Evolutionary conservation across 2,113 vertebrate genomes (phyloP).

Genomic region (Triplophysa dalaica): DNA sequence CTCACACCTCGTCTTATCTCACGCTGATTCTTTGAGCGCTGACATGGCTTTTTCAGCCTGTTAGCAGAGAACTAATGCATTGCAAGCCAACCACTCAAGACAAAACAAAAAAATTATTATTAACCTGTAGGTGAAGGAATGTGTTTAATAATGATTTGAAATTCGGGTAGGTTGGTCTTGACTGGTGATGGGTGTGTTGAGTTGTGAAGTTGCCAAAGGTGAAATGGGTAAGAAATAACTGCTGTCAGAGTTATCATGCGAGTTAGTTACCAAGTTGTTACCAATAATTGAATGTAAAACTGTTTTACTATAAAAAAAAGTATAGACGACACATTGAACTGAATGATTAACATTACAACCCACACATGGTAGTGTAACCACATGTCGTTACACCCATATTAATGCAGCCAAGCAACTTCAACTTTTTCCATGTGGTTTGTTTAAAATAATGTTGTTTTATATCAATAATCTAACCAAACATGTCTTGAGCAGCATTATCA

Average conservation of each 20-base stretch:
- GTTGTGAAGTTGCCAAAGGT: not conserved
- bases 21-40: constrained; percentile 28
- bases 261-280: constrained; percentile 18
- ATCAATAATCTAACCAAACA: not conserved
- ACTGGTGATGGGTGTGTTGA: not conserved
- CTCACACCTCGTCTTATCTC: not conserved
- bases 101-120: constrained; percentile 7
- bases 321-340: constrained; percentile 25
- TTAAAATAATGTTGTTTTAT: not conserved
- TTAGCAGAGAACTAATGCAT: constrained; percentile 13
- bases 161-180: not conserved
- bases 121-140: constrained; percentile 9
- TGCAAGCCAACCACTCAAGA: constrained; percentile 4
- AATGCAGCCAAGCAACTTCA: not conserved
- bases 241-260: constrained; percentile 6
- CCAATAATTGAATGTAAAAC: constrained; percentile 13
- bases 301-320: constrained; percentile 9
- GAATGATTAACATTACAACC: constrained; percentile 13
- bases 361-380: not conserved
- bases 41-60: constrained; percentile 33
- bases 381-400: not conserved
- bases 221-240: not conserved
- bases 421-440: constrained; percentile 9
- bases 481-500: not conserved
- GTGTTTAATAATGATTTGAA: constrained; percentile 2